phyloP scores from a whole-genome alignment of 2,888 invertebrate species.

The Euspilapteryx auroguttella region DNA sequence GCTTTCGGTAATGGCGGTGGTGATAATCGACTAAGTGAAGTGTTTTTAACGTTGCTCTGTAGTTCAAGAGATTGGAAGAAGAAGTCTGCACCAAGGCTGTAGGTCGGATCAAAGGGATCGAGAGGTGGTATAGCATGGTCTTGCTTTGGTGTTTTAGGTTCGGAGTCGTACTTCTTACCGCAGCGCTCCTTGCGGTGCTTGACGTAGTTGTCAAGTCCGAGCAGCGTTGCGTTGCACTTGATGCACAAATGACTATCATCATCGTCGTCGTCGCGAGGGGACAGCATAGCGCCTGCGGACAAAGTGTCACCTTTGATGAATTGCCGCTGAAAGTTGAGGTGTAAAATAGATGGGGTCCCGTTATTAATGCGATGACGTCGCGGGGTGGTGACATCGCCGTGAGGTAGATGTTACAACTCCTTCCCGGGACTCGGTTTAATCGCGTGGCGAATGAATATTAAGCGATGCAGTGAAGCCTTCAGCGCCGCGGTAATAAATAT shows the following conservation, averaged over 20 bases:
- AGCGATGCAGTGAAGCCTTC: conserved; percentile 30
- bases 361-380: conserved; percentile 7
- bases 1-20: conserved; percentile 35
- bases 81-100: conserved; percentile 76
- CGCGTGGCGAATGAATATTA: conserved; percentile 36
- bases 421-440: conserved; percentile 14
- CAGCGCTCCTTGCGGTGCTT: conserved; percentile 78
- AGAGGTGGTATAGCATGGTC: conserved; percentile 30
- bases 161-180: conserved; percentile 28
- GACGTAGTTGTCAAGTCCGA: conserved; percentile 85
- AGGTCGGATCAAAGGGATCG: conserved; percentile 44
- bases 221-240: conserved; percentile 80
- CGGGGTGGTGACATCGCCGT: conserved; percentile 22
- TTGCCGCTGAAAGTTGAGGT: conserved; percentile 4
- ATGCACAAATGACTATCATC: conserved; percentile 88
- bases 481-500: conserved; percentile 28
- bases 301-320: conserved; percentile 9
- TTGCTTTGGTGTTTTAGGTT: conserved; percentile 15
- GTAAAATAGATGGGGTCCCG: conserved; percentile 3
- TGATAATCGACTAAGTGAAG: conserved; percentile 50
- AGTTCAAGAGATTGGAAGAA: conserved; percentile 84
- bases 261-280: conserved; percentile 64
- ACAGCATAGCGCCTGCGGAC: conserved; percentile 46
- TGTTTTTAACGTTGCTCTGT: conserved; percentile 71
- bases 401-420: conserved; percentile 9